phyloP scores from a whole-genome alignment of 2,888 invertebrate species.

The Drosophila conformis region DNA sequence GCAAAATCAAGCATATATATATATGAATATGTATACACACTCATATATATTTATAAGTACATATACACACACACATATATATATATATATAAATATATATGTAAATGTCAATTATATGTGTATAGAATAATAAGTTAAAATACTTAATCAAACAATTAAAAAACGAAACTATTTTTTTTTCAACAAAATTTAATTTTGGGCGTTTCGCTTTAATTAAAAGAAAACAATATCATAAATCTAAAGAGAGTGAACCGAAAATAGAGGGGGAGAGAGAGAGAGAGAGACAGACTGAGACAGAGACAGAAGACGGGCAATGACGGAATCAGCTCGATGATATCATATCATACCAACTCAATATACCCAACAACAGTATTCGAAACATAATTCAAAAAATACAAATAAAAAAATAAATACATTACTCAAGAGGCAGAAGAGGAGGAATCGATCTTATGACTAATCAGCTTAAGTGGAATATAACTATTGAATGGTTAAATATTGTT shows the following conservation, averaged over 20 bases:
- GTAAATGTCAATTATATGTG: neutral
- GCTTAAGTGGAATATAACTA: neutral
- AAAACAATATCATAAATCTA: slow-evolving; percentile 59
- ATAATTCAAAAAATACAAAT: neutral
- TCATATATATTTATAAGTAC: neutral
- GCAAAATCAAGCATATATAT: neutral
- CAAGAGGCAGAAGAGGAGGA: neutral
- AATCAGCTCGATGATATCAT: slow-evolving; percentile 37
- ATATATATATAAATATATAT: neutral
- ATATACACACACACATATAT: neutral
- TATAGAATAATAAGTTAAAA: slow-evolving; percentile 7
- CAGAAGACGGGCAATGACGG: slow-evolving; percentile 4
- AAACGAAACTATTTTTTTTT: neutral
- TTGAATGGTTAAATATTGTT: neutral
- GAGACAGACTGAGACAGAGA: neutral
- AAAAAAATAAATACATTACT: neutral
- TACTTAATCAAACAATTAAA: slow-evolving; percentile 25
- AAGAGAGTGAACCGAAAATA: neutral
- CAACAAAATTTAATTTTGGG: slow-evolving; percentile 31
- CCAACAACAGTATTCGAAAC: slow-evolving; percentile 2
- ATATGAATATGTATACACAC: neutral
- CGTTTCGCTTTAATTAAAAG: slow-evolving; percentile 57
- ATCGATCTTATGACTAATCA: neutral
- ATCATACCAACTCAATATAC: neutral
- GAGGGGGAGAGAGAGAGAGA: neutral